Evolutionary conservation across 2,113 vertebrate species (phyloP).

Genomic region (Chaenogobius annularis): DNA sequence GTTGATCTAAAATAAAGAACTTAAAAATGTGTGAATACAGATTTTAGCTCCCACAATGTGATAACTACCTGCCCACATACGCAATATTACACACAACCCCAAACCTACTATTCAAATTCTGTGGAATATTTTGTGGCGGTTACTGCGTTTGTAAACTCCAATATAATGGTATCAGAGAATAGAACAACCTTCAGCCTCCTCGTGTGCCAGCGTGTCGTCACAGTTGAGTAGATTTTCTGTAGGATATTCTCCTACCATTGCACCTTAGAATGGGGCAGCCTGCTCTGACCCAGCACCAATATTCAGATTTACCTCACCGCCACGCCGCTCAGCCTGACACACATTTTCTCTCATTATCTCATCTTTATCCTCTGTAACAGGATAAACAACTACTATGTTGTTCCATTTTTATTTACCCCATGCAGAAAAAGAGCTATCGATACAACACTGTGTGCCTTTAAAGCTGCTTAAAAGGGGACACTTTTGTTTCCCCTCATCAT

Average conservation of each 20-base stretch:
- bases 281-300: slow-evolving; percentile 55
- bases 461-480: slow-evolving; percentile 1
- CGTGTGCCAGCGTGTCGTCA: slow-evolving; percentile 36
- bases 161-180: slow-evolving; percentile 35
- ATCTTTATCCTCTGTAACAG: background rate
- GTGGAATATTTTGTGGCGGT: slow-evolving; percentile 43
- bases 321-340: slow-evolving; percentile 29
- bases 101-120: slow-evolving; percentile 43
- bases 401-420: background rate
- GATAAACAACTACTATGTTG: slow-evolving; percentile 33
- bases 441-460: background rate
- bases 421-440: slow-evolving; percentile 21
- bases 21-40: background rate
- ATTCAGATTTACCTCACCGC: slow-evolving; percentile 65
- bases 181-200: slow-evolving; percentile 22
- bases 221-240: slow-evolving; percentile 47
- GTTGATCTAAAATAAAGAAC: background rate
- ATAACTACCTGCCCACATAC: background rate
- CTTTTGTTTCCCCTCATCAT: no score
- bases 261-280: slow-evolving; percentile 47
- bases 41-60: background rate
- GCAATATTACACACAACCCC: slow-evolving; percentile 22
- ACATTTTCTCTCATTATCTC: slow-evolving; percentile 42
- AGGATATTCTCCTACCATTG: slow-evolving; percentile 29
- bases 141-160: slow-evolving; percentile 17